A percentile compares a stretch with the other conserved stretches of the same genome.
phyloP scores from a whole-genome alignment of 2,888 invertebrate genomes.

The Eristalinus sepulchralis region DNA sequence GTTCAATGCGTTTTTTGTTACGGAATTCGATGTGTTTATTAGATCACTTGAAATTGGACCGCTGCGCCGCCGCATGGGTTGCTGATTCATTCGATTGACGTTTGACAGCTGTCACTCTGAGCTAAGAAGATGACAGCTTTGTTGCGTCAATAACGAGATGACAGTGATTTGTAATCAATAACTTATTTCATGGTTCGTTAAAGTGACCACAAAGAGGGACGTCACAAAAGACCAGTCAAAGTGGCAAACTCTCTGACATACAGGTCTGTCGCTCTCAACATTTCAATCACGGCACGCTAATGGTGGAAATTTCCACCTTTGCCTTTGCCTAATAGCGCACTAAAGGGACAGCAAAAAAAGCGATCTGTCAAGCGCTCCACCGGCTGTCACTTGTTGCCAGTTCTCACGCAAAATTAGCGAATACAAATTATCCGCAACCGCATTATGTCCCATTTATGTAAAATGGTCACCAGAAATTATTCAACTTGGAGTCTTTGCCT shows the following conservation, averaged over 20 bases:
- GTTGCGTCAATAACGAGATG: neutral
- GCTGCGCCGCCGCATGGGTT: neutral
- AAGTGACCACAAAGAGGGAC: neutral
- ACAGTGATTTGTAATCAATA: neutral
- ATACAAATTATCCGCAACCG: neutral
- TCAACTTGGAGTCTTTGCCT: neutral
- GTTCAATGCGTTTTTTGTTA: constrained; percentile 18
- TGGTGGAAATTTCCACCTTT: neutral
- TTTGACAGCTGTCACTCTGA: neutral
- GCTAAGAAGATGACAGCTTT: neutral
- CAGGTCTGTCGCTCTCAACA: neutral
- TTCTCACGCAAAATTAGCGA: neutral
- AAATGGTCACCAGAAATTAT: neutral
- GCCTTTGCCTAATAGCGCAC: neutral
- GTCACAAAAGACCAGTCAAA: neutral
- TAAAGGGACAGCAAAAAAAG: too few species aligned
- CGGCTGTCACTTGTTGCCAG: neutral
- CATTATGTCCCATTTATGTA: neutral
- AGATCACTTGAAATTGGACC: neutral
- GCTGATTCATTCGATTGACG: neutral
- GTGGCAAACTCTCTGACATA: neutral
- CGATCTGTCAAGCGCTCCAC: neutral
- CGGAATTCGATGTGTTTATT: constrained; percentile 5
- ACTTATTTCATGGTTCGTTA: neutral
- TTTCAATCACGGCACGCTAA: neutral